Evolutionary conservation across 2,113 vertebrate species (phyloP), one percentile per base, ranked within the genome.

Genomic region (Corythaixoides concolor): DNA sequence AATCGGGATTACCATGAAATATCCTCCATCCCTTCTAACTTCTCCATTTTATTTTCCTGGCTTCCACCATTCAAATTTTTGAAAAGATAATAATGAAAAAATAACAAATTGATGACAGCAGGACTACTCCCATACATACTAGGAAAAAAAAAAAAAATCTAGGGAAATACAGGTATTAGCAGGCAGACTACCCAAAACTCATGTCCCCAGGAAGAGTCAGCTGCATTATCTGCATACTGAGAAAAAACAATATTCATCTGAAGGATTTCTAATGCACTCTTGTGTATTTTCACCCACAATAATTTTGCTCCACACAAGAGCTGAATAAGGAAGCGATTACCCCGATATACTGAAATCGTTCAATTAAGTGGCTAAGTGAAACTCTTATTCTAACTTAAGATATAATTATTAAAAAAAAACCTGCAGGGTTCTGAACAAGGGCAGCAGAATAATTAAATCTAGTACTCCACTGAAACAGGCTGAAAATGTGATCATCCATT

Each of bases 381-480:
- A 92, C 49, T 35, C 72, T 77, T 56, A 53, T 9, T 82, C 63
- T 68, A 81, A 91, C 70, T 88, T 66, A 45, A 78, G 39, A 58
- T 30, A 64, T 35, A 75, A 76, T 89, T 89, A 95, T 74, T 82
- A n/a, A 75, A 37, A 53, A 60, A 56, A 94, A 43, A 8, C 35
- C 88, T 82, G 77, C 50, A 76, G 68, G 76, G 91, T 68, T 96
- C 47, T 96, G 66, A 90, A 70, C 27, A 93, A 92, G 84, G 63
- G 79, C n/a, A 95, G 58, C 59, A 93, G 91, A 93, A 75, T 93
- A 95, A 96, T 96, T 97, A 96, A 97, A 75, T 50, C 58, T 67
- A 89, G 63, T 30, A 52, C 33, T 62, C 79, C 11, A 13, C 53
- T 94, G 88, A 96, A 97, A 96, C 43, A 87, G 49, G 45, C 62